Evolutionary conservation across 2,797 vertebrate genomes (phyloP).

Genomic region (Anisognathus igniventris): DNA sequence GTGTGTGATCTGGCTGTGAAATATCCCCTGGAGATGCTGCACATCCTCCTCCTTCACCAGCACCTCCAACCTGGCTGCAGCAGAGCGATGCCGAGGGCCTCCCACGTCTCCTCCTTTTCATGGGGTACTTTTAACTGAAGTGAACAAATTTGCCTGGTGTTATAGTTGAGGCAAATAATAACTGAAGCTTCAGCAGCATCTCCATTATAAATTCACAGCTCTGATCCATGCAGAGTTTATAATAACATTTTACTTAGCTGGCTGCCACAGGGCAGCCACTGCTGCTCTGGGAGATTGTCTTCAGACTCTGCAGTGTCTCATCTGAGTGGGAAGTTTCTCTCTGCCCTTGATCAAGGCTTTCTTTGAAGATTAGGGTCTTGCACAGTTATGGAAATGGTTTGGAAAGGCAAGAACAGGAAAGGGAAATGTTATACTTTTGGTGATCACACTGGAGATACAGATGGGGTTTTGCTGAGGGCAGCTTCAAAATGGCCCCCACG

Average conservation of each 20-base stretch:
- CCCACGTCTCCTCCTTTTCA: neutral
- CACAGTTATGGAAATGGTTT: conserved; percentile 23
- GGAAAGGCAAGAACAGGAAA: conserved; percentile 17
- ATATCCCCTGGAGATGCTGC: neutral
- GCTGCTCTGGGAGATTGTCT: conserved; percentile 36
- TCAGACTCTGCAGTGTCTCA: neutral
- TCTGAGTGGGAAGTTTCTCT: conserved; percentile 5
- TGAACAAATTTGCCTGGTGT: neutral
- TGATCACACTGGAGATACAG: neutral
- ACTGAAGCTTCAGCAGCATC: neutral
- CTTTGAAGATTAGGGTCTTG: conserved; percentile 46
- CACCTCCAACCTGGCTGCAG: neutral
- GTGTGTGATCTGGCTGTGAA: neutral
- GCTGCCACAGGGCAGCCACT: conserved; percentile 44
- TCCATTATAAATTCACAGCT: conserved; percentile 59
- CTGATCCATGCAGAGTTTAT: conserved; percentile 60
- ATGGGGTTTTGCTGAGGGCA: neutral
- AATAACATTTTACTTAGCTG: conserved; percentile 35
- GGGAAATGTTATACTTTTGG: conserved; percentile 7
- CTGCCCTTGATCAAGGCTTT: conserved; percentile 36
- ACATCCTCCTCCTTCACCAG: neutral
- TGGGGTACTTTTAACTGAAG: neutral
- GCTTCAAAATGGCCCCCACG: neutral
- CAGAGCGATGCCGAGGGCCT: neutral
- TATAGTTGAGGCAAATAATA: conserved; percentile 28